Evolutionary conservation across 2,113 vertebrate genomes (phyloP).

Genomic region (Oriolus oriolus): DNA sequence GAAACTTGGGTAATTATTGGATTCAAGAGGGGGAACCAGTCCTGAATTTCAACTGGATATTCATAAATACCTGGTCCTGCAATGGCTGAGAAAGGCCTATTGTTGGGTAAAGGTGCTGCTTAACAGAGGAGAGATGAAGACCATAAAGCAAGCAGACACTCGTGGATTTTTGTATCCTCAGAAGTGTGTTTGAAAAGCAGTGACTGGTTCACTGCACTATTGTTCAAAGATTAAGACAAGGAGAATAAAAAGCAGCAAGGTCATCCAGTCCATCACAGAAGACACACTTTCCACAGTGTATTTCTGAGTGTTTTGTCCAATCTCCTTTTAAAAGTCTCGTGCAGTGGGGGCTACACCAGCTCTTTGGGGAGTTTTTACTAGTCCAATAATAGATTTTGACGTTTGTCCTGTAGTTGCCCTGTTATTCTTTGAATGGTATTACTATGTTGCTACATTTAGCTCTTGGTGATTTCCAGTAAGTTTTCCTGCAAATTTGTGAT

Average conservation of each 20-base stretch:
- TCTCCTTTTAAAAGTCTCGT: neutral
- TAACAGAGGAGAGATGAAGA: neutral
- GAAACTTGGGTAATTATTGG: neutral
- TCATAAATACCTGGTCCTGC: neutral
- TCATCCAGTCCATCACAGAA: conserved; percentile 22
- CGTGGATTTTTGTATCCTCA: neutral
- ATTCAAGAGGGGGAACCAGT: neutral
- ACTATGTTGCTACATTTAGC: neutral
- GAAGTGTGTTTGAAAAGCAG: conserved; percentile 33
- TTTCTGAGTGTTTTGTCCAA: neutral
- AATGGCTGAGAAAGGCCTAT: neutral
- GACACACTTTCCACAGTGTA: neutral
- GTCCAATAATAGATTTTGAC: neutral
- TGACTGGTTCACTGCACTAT: conserved; percentile 29
- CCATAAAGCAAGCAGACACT: neutral
- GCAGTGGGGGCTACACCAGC: neutral
- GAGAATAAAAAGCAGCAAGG: neutral
- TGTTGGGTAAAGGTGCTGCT: neutral
- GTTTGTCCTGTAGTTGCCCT: neutral
- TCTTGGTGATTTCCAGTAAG: neutral
- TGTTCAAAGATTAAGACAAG: conserved; percentile 47
- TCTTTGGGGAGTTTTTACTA: neutral
- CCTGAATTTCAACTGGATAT: neutral
- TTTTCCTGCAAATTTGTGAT: neutral
- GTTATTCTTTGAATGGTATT: neutral